Percentiles rank a stretch among this genome's conserved stretches.
Evolutionary conservation across 2,113 vertebrate genomes (phyloP).

Genomic region (Cheirogaleus medius): DNA sequence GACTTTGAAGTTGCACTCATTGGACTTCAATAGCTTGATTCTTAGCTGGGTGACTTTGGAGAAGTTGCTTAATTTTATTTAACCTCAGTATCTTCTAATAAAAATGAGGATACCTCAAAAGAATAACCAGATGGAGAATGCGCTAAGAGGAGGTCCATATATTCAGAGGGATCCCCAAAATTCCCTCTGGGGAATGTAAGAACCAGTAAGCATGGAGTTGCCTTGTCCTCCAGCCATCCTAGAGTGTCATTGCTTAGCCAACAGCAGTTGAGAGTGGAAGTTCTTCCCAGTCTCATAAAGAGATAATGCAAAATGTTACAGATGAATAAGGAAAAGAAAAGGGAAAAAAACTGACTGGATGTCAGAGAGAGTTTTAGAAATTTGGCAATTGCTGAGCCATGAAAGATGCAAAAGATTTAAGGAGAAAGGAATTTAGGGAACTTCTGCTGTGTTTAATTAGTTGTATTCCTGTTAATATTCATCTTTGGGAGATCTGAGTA

Average conservation of each 20-base stretch:
- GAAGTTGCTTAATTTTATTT: not conserved
- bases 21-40: not conserved
- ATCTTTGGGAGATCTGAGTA: not conserved
- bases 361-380: conserved; percentile 1
- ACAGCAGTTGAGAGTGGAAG: not conserved
- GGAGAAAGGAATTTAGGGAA: not conserved
- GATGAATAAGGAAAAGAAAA: not conserved
- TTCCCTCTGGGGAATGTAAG: not conserved
- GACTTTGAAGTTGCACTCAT: not conserved
- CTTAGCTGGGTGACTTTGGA: not conserved
- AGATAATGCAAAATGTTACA: not conserved
- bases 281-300: not conserved
- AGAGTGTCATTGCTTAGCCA: not conserved
- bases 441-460: not conserved
- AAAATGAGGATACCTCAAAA: not conserved
- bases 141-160: not conserved
- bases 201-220: not conserved
- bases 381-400: not conserved
- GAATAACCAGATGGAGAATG: not conserved
- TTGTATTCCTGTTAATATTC: not conserved
- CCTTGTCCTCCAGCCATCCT: not conserved
- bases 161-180: not conserved
- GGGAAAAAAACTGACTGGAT: not conserved
- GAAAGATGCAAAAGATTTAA: not conserved
- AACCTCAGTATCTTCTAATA: not conserved